Conservation (phyloP, 2,888 invertebrate genomes). For the Anodontia alba region DNA sequence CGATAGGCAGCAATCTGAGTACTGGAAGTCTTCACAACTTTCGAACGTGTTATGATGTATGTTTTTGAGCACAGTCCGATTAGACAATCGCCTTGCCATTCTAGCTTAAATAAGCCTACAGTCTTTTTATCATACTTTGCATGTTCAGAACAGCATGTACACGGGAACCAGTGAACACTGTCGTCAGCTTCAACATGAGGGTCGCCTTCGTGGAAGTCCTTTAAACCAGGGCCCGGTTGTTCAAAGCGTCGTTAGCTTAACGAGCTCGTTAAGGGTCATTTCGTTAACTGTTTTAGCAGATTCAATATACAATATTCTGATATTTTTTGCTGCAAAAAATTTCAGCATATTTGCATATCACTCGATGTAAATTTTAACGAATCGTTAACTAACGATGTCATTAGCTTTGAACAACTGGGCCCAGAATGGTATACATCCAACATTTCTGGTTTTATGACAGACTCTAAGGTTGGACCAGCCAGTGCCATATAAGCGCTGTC, state of each 20-base stretch:
- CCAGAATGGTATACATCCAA: conserved; percentile 20
- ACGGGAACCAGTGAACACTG: conserved; percentile 44
- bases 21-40: not conserved
- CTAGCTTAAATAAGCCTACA: conserved; percentile 6
- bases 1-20: not conserved
- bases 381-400: too few species aligned
- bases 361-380: too few species aligned
- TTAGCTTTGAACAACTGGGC: too few species aligned
- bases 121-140: conserved; percentile 10
- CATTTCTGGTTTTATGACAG: conserved; percentile 43
- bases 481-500: too few species aligned
- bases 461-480: conserved; percentile 22
- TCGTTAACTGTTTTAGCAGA: too few species aligned
- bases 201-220: conserved; percentile 30
- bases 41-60: not conserved
- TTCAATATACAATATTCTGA: too few species aligned
- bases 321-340: too few species aligned
- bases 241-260: too few species aligned
- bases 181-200: conserved; percentile 32
- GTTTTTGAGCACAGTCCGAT: conserved; percentile 15
- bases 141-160: conserved; percentile 38
- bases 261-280: too few species aligned
- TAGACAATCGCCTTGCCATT: not conserved
- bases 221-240: too few species aligned
- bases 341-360: too few species aligned